These are phyloP conservation scores for Drosophila merina DNA, from an alignment of 2,888 invertebrate species.

Conservation along the genomic window DNA sequence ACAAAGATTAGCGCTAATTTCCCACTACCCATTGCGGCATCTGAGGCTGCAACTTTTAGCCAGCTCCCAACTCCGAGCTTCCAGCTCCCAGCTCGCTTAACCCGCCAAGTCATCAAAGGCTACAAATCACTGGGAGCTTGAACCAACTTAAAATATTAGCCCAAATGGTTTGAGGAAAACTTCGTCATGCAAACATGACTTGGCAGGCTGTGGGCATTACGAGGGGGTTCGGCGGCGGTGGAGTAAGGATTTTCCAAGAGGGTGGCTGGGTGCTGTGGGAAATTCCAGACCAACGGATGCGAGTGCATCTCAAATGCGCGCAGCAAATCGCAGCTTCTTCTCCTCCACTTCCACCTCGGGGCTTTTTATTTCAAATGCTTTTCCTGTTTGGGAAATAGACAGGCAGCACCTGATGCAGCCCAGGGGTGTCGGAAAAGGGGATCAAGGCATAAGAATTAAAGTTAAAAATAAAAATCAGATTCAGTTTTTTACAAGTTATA, in stretches of 20 bases:
- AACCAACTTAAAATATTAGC: conserved; percentile 59
- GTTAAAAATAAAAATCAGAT: too few species aligned
- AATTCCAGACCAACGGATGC: conserved; percentile 33
- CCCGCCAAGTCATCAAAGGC: conserved; percentile 51
- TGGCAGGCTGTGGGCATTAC: conserved; percentile 49
- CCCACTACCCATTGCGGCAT: conserved; percentile 26
- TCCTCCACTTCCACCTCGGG: conserved; percentile 18
- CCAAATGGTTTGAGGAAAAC: conserved; percentile 44
- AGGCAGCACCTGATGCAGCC: conserved; percentile 4
- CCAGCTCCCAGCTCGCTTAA: not conserved
- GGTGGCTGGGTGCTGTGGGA: conserved; percentile 13
- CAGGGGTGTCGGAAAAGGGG: not conserved
- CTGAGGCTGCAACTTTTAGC: not conserved
- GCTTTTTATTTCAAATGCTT: conserved; percentile 36
- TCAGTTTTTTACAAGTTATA: too few species aligned
- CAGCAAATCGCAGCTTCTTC: conserved; percentile 65
- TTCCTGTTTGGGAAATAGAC: conserved; percentile 48
- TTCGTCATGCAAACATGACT: conserved; percentile 78
- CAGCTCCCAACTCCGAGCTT: not conserved
- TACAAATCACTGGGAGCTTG: conserved; percentile 46
- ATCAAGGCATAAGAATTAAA: too few species aligned
- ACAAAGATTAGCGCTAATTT: conserved; percentile 59
- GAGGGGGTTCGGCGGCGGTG: not conserved
- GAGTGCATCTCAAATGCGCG: conserved; percentile 38
- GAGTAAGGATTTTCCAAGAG: not conserved